phyloP scores from a whole-genome alignment of 30 jellyfish, hydroid and myxozoan species.

The Aurelia sp. region DNA sequence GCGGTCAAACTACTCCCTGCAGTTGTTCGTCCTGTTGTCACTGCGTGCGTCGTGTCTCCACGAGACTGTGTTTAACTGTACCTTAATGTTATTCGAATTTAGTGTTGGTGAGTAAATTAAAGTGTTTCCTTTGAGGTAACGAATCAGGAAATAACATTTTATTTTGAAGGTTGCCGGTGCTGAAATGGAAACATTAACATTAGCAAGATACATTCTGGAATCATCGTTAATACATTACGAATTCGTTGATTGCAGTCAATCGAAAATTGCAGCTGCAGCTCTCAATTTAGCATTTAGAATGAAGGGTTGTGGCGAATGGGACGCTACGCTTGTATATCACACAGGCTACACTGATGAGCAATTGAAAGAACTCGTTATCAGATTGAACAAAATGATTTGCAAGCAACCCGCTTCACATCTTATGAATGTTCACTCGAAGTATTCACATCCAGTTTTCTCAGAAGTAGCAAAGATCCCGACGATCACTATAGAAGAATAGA shows the following conservation, averaged over 20 bases:
- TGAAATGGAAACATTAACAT: conserved; percentile 79
- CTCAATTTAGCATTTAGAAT: conserved; percentile 77
- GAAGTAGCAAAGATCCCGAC: conserved; percentile 93
- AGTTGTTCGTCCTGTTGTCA: too few species aligned
- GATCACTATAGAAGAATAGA: conserved; percentile 17
- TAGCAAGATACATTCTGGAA: conserved; percentile 91
- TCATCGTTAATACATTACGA: conserved; percentile 79
- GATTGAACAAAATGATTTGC: conserved; percentile 66
- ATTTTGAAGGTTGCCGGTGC: conserved; percentile 82
- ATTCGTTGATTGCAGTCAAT: conserved; percentile 76
- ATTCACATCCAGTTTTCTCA: conserved; percentile 90
- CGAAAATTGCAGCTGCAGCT: conserved; percentile 92
- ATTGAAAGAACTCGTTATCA: conserved; percentile 49
- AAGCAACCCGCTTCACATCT: conserved; percentile 70
- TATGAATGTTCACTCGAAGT: conserved; percentile 76
- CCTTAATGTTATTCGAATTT: too few species aligned
- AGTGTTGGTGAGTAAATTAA: too few species aligned
- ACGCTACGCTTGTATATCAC: conserved; percentile 80
- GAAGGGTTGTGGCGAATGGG: conserved; percentile 85
- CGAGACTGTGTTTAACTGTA: too few species aligned
- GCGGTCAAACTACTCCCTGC: too few species aligned
- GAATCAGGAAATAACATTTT: not conserved
- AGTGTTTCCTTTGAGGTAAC: too few species aligned
- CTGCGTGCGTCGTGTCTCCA: too few species aligned
- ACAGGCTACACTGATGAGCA: conserved; percentile 84